Conservation (phyloP, 2,113 vertebrate species). For the Ictalurus punctatus region DNA sequence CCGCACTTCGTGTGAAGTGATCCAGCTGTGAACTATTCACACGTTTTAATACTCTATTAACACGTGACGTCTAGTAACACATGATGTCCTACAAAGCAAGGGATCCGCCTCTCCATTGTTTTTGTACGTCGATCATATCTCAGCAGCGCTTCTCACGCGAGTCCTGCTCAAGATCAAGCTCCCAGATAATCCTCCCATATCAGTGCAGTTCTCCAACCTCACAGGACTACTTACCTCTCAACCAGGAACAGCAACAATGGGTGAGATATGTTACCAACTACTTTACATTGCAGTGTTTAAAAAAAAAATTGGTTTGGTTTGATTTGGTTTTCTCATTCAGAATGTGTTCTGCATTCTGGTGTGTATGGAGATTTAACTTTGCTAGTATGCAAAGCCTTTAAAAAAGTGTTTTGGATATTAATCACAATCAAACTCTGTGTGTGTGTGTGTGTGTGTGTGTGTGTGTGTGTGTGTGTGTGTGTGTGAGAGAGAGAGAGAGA, state of each 20-base stretch:
- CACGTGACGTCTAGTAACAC: no score
- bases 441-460: neutral
- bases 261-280: neutral
- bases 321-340: neutral
- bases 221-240: neutral
- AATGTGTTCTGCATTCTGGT: neutral
- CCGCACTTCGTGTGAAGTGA: neutral
- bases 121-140: neutral
- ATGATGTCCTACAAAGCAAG: neutral
- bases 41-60: no score
- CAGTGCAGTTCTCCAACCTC: neutral
- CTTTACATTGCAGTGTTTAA: neutral
- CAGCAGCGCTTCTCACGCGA: neutral
- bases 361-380: neutral
- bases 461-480: neutral
- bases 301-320: neutral
- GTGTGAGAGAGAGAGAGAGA: no score
- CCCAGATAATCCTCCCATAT: neutral
- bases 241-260: neutral
- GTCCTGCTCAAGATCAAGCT: neutral
- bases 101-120: neutral
- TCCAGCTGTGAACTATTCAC: neutral
- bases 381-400: neutral
- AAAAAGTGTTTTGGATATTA: neutral
- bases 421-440: neutral